Conservation (phyloP, 1,140 invertebrate genomes). For the Oryctes rhinoceros region DNA sequence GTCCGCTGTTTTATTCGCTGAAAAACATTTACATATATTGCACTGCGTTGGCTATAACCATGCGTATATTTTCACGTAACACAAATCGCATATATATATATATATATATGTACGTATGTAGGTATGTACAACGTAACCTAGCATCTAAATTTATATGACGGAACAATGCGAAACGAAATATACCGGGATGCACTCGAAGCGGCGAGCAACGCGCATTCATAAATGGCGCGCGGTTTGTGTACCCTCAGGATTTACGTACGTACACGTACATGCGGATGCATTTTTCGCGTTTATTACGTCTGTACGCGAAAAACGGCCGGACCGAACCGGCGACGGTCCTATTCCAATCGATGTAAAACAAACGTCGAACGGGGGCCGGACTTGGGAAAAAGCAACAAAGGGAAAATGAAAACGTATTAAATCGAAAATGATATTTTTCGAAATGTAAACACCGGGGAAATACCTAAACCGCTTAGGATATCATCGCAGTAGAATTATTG, state of each 20-base stretch:
- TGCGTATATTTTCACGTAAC: no score
- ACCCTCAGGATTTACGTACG: not conserved
- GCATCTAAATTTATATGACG: not conserved
- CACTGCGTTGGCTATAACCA: no score
- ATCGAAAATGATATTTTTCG: constrained; percentile 10
- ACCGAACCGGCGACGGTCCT: no score
- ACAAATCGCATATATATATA: no score
- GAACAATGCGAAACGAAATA: constrained; percentile 5
- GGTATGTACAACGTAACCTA: no score
- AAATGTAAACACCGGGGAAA: constrained; percentile 2
- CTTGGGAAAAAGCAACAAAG: not conserved
- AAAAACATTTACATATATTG: no score
- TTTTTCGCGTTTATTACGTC: not conserved
- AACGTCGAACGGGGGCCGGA: not conserved
- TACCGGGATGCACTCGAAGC: not conserved
- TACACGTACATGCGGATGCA: not conserved
- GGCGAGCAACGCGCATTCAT: not conserved
- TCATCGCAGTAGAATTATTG: not conserved
- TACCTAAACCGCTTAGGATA: constrained; percentile 5
- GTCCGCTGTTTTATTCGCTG: no score
- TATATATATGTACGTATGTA: no score
- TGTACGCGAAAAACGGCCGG: not conserved
- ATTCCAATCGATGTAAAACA: not conserved
- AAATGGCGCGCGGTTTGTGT: not conserved
- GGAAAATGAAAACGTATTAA: not conserved